Evolutionary conservation across 2,888 invertebrate species (phyloP), one percentile per base, ranked within the genome.

Genomic region (Napeogenes inachia): DNA sequence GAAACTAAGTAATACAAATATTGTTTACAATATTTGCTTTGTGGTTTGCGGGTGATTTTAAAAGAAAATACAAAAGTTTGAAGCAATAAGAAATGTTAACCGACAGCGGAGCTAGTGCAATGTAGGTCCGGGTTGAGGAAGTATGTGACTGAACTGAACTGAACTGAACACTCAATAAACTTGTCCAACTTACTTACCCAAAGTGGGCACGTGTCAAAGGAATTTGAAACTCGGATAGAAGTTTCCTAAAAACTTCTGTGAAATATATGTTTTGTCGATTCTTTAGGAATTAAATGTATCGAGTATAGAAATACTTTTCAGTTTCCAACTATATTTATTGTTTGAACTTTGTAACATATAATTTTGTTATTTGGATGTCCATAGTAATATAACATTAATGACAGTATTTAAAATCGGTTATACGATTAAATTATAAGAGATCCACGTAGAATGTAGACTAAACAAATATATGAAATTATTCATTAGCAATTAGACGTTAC

Each of bases 141-240:
- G 67, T 67, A 67, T 67, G 60, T 70, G 68, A 64, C 70, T 67
- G 21, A 21, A 21, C 21, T 21, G 21, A 21, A 21, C 21, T 21
- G 21, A 21, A 21, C 21, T 21, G 69, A 70, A 67, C 68, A 66
- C 70, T 72, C 73, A 70, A 72, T 74, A 73, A 75, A 74, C 71
- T 75, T 70, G 61, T 66, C 68, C 69, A 63, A 71, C 71, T 68
- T 70, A 68, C 64, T 70, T 66, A 55, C 60, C 58, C 62, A 62
- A 68, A 63, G 70, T 70, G 67, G 63, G 71, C 72, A 71, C 68
- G 75, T 75, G 75, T 72, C 74, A 72, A 69, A 72, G 73, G 71
- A 72, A 74, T 73, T 71, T 71, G 69, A 60, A 71, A 72, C 61
- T 73, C 65, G 57, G 46, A 55, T 21, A 30, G 60, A 64, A 58